Base-by-base conservation (phyloP, 1,140 invertebrate genomes). In the Heliconius eleuchia region DNA sequence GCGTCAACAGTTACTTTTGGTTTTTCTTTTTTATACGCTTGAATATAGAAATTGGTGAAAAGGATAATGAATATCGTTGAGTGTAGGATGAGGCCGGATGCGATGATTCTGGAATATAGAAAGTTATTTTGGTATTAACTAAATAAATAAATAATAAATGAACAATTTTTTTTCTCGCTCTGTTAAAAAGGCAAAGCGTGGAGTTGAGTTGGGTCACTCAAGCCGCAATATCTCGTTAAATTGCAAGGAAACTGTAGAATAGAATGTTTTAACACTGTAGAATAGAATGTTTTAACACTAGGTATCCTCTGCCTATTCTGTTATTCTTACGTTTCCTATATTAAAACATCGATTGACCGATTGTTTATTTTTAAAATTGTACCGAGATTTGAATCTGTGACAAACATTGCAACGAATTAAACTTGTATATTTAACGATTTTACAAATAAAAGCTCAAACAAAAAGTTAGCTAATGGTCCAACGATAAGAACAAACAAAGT, bases 1-100 rank as follows among this genome's bases (percentile, higher is more conserved):
- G 78, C 74, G 27, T 88, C 84, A 1, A 83, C 81, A 34, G 83
- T 78, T 23, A 79, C 86, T 74, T 81, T 83, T 18, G 83, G 83
- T 71, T 78, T 85, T 0, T 84, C 77, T 84, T 95, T 94, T 82
- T 95, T 96, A 85, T 99, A 98, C 81, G 97, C 97, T 91, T 97
- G 97, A 82, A 97, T 96, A 93, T 99, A 99, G 95, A 99, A 99
- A 94, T 99, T 97, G 81, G 96, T 97, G 95, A 99, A 99, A 42
- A 99, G 96, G 30, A 96, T 96, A 91, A 99, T 98, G 96, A 99
- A 99, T 83, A 99, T 98, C 34, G 97, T 95, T 4, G 98, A 98
- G 91, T 99, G 98, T 1, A 98, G 95, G 82, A 98, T 95, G 74
- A 99, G 92, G 71, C 98, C 95, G 76, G 96, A 95, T 3, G 97